Evolutionary conservation across 2,113 vertebrate genomes (phyloP).

Genomic region (Bubalus kerabau): DNA sequence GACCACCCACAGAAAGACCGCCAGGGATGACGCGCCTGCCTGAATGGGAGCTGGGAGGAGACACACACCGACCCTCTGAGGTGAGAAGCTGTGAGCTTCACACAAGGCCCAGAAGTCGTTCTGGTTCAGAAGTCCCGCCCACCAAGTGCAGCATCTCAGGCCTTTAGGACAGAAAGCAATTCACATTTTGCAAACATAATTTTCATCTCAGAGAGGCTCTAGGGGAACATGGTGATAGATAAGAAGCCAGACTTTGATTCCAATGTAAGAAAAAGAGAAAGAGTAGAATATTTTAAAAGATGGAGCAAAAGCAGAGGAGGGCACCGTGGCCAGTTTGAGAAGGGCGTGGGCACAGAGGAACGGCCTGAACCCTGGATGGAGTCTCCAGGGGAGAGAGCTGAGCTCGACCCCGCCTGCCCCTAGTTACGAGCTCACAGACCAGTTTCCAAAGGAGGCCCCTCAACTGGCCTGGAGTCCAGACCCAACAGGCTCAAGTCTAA

Average conservation of each 20-base stretch:
- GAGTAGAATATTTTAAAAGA: neutral
- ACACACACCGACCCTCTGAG: neutral
- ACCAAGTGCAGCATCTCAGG: neutral
- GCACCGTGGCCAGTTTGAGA: neutral
- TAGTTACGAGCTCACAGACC: neutral
- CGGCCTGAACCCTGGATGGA: accelerated
- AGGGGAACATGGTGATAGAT: neutral
- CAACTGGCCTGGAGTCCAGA: neutral
- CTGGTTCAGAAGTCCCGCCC: neutral
- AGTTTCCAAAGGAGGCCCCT: neutral
- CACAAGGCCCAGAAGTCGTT: neutral
- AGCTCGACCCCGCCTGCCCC: neutral
- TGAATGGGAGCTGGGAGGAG: neutral
- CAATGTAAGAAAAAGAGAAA: neutral
- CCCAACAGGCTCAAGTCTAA: neutral
- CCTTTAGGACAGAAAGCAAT: neutral
- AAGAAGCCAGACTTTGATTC: neutral
- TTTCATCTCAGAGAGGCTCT: neutral
- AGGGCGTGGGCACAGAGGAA: accelerated
- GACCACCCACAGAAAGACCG: slow-evolving; percentile 29
- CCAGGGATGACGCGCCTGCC: neutral
- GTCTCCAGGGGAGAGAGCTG: neutral
- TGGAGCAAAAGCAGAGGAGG: neutral
- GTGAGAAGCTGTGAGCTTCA: neutral
- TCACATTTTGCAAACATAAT: neutral